Conservation (phyloP, 1,140 invertebrate genomes). For the Orchesella cincta region DNA sequence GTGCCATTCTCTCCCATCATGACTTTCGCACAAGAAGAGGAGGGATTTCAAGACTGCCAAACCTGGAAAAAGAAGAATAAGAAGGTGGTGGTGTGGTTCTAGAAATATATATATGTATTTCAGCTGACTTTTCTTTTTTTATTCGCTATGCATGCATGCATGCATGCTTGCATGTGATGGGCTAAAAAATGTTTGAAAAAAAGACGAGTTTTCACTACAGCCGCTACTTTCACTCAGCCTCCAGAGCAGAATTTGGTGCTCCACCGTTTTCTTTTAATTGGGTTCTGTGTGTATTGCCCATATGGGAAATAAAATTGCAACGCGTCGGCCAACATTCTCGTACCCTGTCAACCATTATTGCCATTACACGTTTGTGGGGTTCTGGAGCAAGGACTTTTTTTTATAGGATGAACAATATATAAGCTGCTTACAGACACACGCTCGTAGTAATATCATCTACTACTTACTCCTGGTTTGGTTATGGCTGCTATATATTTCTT, state of each 20-base stretch:
- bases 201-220: too few relatives aligned
- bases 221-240: background rate
- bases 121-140: background rate
- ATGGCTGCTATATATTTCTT: too few relatives aligned
- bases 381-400: slow-evolving; percentile 14
- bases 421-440: background rate
- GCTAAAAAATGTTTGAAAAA: too few relatives aligned
- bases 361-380: slow-evolving; percentile 15
- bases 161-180: background rate
- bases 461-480: too few relatives aligned
- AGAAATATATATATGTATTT: background rate
- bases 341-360: slow-evolving; percentile 22
- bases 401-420: too few relatives aligned
- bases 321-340: slow-evolving; percentile 10
- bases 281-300: slow-evolving; percentile 38
- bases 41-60: background rate
- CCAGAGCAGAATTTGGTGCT: background rate
- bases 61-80: background rate
- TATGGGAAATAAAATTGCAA: slow-evolving; percentile 41
- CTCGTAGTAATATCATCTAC: too few relatives aligned
- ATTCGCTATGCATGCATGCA: background rate
- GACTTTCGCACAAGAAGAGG: too few relatives aligned
- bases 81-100: background rate
- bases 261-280: slow-evolving; percentile 33
- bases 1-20: too few relatives aligned